Conservation (phyloP, 2,113 vertebrate species). For the Xenopus laevis region DNA sequence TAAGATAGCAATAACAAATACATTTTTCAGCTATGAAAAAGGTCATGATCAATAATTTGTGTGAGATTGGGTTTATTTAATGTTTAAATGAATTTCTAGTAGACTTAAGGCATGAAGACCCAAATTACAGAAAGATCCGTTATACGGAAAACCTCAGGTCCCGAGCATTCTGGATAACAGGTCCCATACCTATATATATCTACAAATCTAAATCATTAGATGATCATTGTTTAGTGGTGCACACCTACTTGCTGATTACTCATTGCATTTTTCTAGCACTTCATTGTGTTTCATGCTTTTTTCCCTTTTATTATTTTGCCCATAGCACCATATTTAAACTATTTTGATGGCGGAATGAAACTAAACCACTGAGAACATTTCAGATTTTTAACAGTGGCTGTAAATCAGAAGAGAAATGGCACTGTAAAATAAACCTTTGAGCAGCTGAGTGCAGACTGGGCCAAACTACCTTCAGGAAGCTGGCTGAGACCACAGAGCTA, state of each 20-base stretch:
- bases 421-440: constrained; percentile 49
- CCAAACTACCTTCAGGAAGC: constrained; percentile 52
- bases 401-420: constrained; percentile 51
- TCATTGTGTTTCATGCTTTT: constrained; percentile 9
- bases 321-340: constrained; percentile 47
- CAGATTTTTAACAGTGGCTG: constrained; percentile 51
- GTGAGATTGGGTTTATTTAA: no score
- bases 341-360: constrained; percentile 53
- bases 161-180: no score
- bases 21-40: no score
- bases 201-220: no score
- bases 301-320: constrained; percentile 54
- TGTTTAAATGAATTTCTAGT: no score
- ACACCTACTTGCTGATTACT: constrained; percentile 45
- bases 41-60: no score
- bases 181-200: no score
- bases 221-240: constrained; percentile 48
- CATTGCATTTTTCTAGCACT: constrained; percentile 20
- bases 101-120: no score
- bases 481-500: constrained; percentile 44
- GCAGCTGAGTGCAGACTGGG: constrained; percentile 48
- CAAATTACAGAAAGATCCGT: no score
- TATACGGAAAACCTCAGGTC: no score
- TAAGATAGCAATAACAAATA: no score
- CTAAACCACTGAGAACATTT: constrained; percentile 52